phyloP scores from a whole-genome alignment of 2,888 invertebrate species.

The Hirtodrosophila alboralis region DNA sequence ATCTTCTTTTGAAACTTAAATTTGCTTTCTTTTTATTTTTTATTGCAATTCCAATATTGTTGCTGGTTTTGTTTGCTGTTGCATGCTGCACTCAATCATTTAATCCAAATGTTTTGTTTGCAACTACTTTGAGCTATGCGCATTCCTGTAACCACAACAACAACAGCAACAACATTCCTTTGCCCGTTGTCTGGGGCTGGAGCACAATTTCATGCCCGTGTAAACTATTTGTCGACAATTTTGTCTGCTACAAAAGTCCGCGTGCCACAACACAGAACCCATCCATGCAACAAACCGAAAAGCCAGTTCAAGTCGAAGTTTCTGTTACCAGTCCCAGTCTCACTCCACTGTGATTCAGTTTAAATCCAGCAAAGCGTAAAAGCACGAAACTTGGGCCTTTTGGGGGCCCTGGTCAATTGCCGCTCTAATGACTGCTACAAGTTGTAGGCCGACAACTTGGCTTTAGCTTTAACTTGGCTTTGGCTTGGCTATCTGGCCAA shows the following conservation, averaged over 20 bases:
- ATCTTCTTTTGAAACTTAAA: slow-evolving; percentile 14
- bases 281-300: slow-evolving; percentile 2
- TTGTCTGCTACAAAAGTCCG: slow-evolving; percentile 80
- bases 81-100: slow-evolving; percentile 67
- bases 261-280: slow-evolving; percentile 56
- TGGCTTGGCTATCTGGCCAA: slow-evolving; percentile 36
- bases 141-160: slow-evolving; percentile 59
- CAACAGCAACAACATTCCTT: slow-evolving; percentile 66
- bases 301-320: slow-evolving; percentile 8
- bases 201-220: slow-evolving; percentile 82
- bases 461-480: no score
- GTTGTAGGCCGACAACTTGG: no score
- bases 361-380: slow-evolving; percentile 63
- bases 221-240: slow-evolving; percentile 84
- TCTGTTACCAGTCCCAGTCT: not conserved
- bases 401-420: slow-evolving; percentile 42
- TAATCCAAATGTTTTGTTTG: slow-evolving; percentile 62
- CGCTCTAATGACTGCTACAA: slow-evolving; percentile 73
- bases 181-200: slow-evolving; percentile 35
- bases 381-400: slow-evolving; percentile 41
- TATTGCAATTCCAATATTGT: slow-evolving; percentile 30
- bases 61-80: slow-evolving; percentile 27
- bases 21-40: slow-evolving; percentile 43
- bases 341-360: slow-evolving; percentile 9
- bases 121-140: slow-evolving; percentile 54